A percentile compares a stretch with the other conserved stretches of the same genome.
Conservation (phyloP, 2,113 vertebrate genomes). For the Poeciliopsis prolifica region DNA sequence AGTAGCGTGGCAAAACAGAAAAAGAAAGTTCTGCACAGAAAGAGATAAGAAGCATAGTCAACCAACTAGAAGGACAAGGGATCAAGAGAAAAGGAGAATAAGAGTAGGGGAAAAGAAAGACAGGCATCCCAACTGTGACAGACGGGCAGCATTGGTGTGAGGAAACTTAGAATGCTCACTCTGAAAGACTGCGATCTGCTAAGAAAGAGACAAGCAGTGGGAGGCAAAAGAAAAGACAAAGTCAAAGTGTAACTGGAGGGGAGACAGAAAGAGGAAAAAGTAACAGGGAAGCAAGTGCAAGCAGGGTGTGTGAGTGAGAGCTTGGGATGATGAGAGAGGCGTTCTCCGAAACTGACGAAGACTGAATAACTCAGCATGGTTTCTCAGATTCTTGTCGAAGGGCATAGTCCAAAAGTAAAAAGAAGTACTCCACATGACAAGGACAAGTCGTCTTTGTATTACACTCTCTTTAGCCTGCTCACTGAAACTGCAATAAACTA, state of each 20-base stretch:
- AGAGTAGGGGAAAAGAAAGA: slow-evolving; percentile 39
- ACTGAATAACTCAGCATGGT: slow-evolving; percentile 52
- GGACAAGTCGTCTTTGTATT: slow-evolving; percentile 54
- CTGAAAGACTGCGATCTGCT: slow-evolving; percentile 32
- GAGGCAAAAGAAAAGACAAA: slow-evolving; percentile 23
- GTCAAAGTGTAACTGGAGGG: slow-evolving; percentile 52
- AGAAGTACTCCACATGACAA: slow-evolving; percentile 51
- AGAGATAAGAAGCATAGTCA: slow-evolving; percentile 9
- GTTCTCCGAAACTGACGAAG: slow-evolving; percentile 29
- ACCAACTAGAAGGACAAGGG: slow-evolving; percentile 35
- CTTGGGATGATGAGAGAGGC: slow-evolving; percentile 39
- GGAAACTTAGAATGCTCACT: slow-evolving; percentile 47
- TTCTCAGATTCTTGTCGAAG: slow-evolving; percentile 31
- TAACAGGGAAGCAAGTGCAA: slow-evolving; percentile 28
- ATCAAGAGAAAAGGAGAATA: slow-evolving; percentile 42
- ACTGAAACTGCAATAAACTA: slow-evolving; percentile 21
- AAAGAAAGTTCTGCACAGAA: background rate
- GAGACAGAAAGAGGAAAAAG: slow-evolving; percentile 37
- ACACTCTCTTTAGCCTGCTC: slow-evolving; percentile 24
- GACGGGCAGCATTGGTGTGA: slow-evolving; percentile 27
- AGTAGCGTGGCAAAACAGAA: background rate
- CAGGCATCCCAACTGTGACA: slow-evolving; percentile 44
- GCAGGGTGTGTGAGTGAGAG: slow-evolving; percentile 33
- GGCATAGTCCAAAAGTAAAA: slow-evolving; percentile 40
- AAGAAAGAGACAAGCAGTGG: slow-evolving; percentile 9